Evolutionary conservation across 2,888 invertebrate species (phyloP).

Genomic region (Pristionchus maxplancki): DNA sequence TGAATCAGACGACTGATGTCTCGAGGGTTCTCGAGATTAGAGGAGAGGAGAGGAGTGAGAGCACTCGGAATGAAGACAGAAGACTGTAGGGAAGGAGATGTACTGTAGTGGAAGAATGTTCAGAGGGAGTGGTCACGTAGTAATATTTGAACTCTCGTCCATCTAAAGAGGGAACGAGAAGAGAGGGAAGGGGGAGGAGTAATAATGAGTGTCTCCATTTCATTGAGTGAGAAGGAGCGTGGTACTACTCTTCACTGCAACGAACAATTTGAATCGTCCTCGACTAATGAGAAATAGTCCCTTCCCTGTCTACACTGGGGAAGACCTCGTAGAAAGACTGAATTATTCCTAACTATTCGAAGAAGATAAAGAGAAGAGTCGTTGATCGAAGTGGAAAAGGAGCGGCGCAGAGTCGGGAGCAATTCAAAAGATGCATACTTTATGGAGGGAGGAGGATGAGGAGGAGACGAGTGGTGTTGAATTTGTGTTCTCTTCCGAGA

Average conservation of each 20-base stretch:
- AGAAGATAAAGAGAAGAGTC: not conserved
- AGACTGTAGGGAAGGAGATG: not conserved
- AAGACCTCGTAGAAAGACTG: not conserved
- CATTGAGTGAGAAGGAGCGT: conserved; percentile 5
- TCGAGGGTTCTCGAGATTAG: too few relatives aligned
- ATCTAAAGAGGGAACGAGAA: not conserved
- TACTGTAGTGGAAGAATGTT: not conserved
- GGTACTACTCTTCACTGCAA: not conserved
- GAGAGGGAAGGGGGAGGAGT: not conserved
- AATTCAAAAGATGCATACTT: conserved; percentile 43
- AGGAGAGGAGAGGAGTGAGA: not conserved
- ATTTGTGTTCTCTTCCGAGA: conserved; percentile 31
- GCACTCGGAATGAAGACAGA: not conserved
- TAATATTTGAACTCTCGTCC: conserved; percentile 11
- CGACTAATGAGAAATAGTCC: conserved; percentile 11
- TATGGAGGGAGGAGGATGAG: not conserved
- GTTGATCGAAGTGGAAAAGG: not conserved
- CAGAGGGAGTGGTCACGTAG: not conserved
- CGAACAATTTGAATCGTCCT: conserved; percentile 6
- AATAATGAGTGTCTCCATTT: conserved; percentile 37
- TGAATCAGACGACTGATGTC: not conserved
- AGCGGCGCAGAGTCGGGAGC: not conserved
- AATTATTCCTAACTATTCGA: not conserved
- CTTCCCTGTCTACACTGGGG: not conserved
- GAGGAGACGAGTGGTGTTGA: not conserved